These are phyloP conservation scores for Fregata magnificens DNA, from an alignment of 2,113 vertebrate species.

Conservation along the genomic window DNA sequence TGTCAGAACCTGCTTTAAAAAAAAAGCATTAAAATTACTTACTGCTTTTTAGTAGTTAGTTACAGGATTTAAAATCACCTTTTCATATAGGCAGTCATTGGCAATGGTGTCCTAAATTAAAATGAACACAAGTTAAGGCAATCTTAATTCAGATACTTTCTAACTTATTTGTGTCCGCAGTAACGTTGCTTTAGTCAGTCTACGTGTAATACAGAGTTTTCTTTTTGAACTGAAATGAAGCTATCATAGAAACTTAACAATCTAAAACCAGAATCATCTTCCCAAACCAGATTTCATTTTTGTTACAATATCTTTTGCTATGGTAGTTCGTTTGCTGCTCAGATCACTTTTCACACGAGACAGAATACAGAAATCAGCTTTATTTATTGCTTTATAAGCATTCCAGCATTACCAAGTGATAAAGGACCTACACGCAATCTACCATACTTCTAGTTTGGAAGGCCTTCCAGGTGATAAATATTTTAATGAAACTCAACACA, in stretches of 20 bases:
- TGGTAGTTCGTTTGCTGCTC: neutral
- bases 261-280: neutral
- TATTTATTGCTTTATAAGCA: neutral
- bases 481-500: neutral
- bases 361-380: neutral
- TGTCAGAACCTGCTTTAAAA: neutral
- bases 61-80: neutral
- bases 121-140: neutral
- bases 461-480: neutral
- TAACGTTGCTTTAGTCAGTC: neutral
- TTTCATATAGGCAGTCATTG: neutral
- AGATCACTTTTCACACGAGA: neutral
- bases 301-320: neutral
- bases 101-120: neutral
- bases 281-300: neutral
- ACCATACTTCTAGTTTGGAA: neutral
- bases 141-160: neutral
- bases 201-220: neutral
- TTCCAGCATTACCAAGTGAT: neutral
- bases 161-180: neutral
- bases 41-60: neutral
- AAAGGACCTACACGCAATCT: neutral
- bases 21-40: neutral
- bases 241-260: neutral
- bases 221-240: neutral